Conservation (phyloP, 2,797 vertebrate genomes). For the Urophycis tenuis region DNA sequence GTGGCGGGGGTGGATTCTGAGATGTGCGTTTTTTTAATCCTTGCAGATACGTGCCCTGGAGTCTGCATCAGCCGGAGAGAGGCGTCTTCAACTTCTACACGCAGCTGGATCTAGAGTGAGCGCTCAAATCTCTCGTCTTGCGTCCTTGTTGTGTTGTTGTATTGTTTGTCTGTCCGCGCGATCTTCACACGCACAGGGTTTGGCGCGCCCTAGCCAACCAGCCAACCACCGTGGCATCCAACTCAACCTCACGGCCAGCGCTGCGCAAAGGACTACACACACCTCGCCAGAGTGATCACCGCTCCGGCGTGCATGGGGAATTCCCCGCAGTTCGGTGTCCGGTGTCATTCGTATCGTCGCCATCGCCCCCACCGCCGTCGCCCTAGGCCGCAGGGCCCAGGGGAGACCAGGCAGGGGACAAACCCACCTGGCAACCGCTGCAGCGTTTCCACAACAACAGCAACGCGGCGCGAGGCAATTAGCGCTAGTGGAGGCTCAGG, state of each 20-base stretch:
- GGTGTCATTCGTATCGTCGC: constrained; percentile 23
- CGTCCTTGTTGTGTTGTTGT: not conserved
- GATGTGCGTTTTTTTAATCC: constrained; percentile 5
- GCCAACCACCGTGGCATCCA: not conserved
- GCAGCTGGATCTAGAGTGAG: constrained; percentile 85
- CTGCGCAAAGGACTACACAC: too few species aligned
- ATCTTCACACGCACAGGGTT: not conserved
- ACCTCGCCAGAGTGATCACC: constrained; percentile 13
- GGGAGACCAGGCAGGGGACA: constrained; percentile 42
- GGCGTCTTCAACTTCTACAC: constrained; percentile 79
- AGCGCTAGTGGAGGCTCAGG: not conserved
- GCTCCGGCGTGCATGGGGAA: constrained; percentile 30
- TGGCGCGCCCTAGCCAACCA: too few species aligned
- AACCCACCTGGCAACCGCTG: constrained; percentile 55
- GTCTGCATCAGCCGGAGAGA: constrained; percentile 82
- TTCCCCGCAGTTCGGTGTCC: constrained; percentile 7
- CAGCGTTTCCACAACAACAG: constrained; percentile 58
- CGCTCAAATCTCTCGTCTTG: not conserved
- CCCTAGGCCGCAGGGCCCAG: constrained; percentile 26
- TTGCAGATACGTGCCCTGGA: constrained; percentile 86
- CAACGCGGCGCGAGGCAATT: constrained; percentile 36
- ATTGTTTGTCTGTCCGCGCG: not conserved
- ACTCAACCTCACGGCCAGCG: not conserved
- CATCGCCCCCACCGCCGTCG: constrained; percentile 9
- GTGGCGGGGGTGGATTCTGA: not conserved